Evolutionary conservation across 2,797 vertebrate genomes (phyloP).

Genomic region (Poeciliopsis gracilis): DNA sequence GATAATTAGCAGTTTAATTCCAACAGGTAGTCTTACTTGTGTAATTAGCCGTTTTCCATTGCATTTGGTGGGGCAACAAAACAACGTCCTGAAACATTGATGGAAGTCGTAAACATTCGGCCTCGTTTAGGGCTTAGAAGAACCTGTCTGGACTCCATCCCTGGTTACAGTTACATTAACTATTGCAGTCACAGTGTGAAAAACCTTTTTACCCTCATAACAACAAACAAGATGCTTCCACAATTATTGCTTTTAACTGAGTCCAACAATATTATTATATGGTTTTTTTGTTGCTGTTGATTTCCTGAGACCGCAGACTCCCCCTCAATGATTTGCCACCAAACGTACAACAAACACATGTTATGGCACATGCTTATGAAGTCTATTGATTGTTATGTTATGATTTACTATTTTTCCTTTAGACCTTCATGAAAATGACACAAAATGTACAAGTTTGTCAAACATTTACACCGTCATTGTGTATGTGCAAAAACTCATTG

Average conservation of each 20-base stretch:
- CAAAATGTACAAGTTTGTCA: neutral
- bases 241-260: neutral
- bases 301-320: neutral
- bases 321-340: neutral
- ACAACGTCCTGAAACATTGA: no score
- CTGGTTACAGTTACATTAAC: neutral
- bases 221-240: neutral
- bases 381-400: neutral
- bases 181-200: neutral
- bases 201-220: neutral
- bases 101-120: no score
- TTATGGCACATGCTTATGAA: neutral
- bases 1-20: no score
- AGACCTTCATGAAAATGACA: neutral
- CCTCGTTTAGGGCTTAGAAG: no score
- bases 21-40: no score
- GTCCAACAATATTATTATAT: neutral
- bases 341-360: neutral
- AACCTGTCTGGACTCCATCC: no score
- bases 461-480: neutral
- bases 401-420: neutral
- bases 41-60: no score
- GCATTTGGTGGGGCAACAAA: no score
- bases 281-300: neutral
- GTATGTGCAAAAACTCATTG: neutral